phyloP scores from a whole-genome alignment of 2,888 invertebrate genomes.

The Drosophila suboccidentalis region DNA sequence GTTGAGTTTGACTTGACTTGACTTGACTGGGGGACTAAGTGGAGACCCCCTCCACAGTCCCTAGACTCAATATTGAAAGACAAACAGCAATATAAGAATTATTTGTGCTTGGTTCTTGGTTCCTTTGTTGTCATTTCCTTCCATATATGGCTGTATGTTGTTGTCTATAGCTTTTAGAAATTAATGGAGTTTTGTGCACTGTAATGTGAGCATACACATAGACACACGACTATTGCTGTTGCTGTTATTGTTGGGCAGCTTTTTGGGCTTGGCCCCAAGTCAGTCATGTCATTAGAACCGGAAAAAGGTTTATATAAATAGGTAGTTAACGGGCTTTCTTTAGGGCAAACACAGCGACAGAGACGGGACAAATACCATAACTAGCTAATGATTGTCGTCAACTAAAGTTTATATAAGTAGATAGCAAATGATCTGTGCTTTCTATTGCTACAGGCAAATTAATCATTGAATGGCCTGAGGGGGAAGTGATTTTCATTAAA shows the following conservation, averaged over 20 bases:
- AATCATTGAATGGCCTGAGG: conserved; percentile 17
- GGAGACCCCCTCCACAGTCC: conserved; percentile 7
- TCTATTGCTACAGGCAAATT: conserved; percentile 2
- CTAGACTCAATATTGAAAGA: conserved; percentile 22
- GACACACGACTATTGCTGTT: background rate
- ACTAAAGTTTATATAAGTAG: conserved; percentile 11
- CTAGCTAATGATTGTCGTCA: conserved; percentile 56
- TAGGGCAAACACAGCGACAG: conserved; percentile 33
- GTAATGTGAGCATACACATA: conserved; percentile 49
- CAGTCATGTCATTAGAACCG: conserved; percentile 64
- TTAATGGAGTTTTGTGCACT: conserved; percentile 62
- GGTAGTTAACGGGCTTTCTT: conserved; percentile 62
- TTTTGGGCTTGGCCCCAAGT: conserved; percentile 52
- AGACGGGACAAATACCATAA: conserved; percentile 32
- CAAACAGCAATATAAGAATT: conserved; percentile 58
- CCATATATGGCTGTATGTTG: conserved; percentile 53
- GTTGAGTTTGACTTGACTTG: background rate
- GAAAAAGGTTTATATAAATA: conserved; percentile 64
- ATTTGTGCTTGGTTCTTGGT: conserved; percentile 49
- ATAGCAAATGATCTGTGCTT: conserved; percentile 27
- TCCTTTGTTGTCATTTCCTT: conserved; percentile 53
- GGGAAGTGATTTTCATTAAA: conserved; percentile 19
- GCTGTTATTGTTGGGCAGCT: conserved; percentile 24
- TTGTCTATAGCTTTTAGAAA: conserved; percentile 56
- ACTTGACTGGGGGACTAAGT: conserved; percentile 16